A percentile compares a stretch with the other conserved stretches of the same genome.
These are phyloP conservation scores for Panonychus citri DNA, from an alignment of 1,140 invertebrate species.

Conservation along the genomic window DNA sequence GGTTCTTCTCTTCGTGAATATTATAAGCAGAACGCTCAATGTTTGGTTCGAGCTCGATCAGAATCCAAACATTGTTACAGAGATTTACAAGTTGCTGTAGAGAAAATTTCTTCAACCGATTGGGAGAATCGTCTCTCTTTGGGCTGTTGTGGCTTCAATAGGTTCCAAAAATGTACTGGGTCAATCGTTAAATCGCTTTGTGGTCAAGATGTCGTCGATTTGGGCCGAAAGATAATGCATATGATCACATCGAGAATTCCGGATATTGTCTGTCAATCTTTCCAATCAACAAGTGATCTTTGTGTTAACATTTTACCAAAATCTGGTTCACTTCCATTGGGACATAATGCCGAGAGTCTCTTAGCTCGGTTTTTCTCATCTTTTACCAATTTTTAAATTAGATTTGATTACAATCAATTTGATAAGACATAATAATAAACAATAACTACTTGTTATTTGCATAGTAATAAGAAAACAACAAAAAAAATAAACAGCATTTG, in stretches of 20 bases:
- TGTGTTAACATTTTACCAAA: neutral
- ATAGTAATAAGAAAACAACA: no score
- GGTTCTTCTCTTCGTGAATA: neutral
- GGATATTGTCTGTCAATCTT: neutral
- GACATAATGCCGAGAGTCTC: neutral
- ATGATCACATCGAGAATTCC: neutral
- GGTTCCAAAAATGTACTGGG: neutral
- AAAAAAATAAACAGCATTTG: no score
- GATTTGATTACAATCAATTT: no score
- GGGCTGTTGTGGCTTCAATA: neutral
- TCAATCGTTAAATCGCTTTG: neutral
- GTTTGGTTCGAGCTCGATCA: neutral
- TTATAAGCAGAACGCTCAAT: neutral
- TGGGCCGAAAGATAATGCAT: neutral
- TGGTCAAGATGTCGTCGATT: neutral
- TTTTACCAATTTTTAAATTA: no score
- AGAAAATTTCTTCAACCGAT: neutral
- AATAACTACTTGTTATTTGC: no score
- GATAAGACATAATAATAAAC: no score
- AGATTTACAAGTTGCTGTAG: constrained; percentile 1
- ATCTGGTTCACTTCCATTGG: neutral
- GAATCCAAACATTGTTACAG: neutral
- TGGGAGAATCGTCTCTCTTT: neutral
- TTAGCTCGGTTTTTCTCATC: no score
- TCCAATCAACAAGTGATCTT: neutral